Conservation (phyloP, 2,888 invertebrate species). For the Diarsia rubi region DNA sequence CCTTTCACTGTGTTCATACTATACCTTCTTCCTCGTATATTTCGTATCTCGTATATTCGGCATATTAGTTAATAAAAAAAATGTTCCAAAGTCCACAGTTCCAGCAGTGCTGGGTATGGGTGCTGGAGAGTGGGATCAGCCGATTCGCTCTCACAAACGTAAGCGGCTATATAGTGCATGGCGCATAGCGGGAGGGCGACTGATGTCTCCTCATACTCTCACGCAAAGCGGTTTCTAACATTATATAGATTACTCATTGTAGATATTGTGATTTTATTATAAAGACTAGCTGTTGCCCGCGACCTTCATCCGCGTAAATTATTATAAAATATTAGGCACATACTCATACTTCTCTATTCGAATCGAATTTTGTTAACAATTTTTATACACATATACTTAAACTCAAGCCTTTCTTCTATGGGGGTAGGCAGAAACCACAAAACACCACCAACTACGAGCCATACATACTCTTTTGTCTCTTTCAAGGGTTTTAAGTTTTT, state of each 20-base stretch:
- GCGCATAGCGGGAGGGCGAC: conserved; percentile 67
- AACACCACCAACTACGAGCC: too few species aligned
- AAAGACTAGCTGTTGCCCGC: conserved; percentile 3
- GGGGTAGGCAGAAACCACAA: too few species aligned
- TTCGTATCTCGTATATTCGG: background rate
- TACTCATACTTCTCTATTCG: background rate
- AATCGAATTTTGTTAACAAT: background rate
- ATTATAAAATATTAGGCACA: background rate
- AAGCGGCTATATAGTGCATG: conserved; percentile 69
- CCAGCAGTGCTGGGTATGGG: conserved; percentile 32
- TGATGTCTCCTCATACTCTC: conserved; percentile 71
- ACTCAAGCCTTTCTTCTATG: too few species aligned
- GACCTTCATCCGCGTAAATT: background rate
- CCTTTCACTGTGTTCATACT: background rate
- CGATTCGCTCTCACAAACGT: conserved; percentile 72
- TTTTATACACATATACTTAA: too few species aligned
- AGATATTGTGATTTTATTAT: conserved; percentile 32
- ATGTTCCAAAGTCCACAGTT: conserved; percentile 53
- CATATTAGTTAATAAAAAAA: conserved; percentile 5
- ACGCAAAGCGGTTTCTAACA: conserved; percentile 61
- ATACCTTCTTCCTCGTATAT: background rate
- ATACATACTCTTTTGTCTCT: too few species aligned
- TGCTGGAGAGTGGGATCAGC: conserved; percentile 61
- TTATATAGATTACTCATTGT: conserved; percentile 54
- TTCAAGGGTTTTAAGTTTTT: background rate